These are phyloP conservation scores for Drosophila robusta DNA, from an alignment of 2,888 invertebrate genomes.

Conservation along the genomic window DNA sequence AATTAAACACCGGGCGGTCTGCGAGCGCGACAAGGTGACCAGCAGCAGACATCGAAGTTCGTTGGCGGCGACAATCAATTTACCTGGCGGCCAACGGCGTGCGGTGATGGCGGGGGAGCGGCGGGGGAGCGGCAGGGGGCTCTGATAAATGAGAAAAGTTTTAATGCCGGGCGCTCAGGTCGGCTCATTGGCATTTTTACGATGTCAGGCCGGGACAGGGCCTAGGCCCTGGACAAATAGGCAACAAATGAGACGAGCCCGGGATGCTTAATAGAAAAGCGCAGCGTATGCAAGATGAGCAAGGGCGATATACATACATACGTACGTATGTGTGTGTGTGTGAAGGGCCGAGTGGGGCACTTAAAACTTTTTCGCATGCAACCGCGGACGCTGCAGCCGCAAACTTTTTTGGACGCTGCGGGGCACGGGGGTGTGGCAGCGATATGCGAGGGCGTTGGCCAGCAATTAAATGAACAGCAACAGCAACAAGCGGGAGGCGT, in stretches of 20 bases:
- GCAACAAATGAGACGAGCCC: slow-evolving; percentile 74
- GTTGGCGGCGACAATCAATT: slow-evolving; percentile 73
- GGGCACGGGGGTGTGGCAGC: slow-evolving; percentile 13
- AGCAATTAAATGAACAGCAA: slow-evolving; percentile 50
- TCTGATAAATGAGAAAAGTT: slow-evolving; percentile 78
- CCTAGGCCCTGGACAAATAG: slow-evolving; percentile 65
- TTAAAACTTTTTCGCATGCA: slow-evolving; percentile 76
- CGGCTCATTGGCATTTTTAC: slow-evolving; percentile 78
- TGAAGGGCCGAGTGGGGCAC: slow-evolving; percentile 59
- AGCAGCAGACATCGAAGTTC: slow-evolving; percentile 70
- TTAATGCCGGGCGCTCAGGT: slow-evolving; percentile 73
- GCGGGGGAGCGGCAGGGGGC: slow-evolving; percentile 21
- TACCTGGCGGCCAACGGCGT: slow-evolving; percentile 57
- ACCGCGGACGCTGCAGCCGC: slow-evolving; percentile 64
- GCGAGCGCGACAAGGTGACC: slow-evolving; percentile 66
- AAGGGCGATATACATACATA: no score
- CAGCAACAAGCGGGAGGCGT: slow-evolving; percentile 19
- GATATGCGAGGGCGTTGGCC: slow-evolving; percentile 35
- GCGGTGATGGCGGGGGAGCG: not conserved
- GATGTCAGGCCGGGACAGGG: slow-evolving; percentile 46
- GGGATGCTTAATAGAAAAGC: slow-evolving; percentile 73
- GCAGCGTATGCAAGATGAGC: slow-evolving; percentile 66
- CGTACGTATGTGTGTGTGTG: not conserved
- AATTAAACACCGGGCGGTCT: slow-evolving; percentile 67
- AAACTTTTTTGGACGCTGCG: slow-evolving; percentile 41